These are phyloP conservation scores for Channallabes apus DNA, from an alignment of 2,797 vertebrate species.

Conservation along the genomic window DNA sequence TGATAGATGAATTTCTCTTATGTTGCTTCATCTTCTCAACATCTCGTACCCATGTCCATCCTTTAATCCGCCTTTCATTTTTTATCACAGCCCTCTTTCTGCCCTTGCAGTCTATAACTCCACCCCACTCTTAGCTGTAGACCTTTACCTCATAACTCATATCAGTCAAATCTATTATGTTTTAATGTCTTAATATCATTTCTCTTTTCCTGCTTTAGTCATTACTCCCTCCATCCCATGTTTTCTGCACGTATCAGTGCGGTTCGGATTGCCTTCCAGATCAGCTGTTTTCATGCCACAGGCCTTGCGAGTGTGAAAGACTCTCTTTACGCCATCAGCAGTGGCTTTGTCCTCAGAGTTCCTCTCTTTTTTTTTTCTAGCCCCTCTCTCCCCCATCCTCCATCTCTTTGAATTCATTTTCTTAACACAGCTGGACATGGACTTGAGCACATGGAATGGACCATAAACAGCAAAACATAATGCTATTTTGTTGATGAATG, in stretches of 20 bases:
- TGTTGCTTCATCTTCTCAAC: constrained; percentile 12
- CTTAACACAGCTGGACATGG: constrained; percentile 52
- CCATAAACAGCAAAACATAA: constrained; percentile 44
- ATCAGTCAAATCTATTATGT: not conserved
- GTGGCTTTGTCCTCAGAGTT: constrained; percentile 44
- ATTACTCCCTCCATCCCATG: not conserved
- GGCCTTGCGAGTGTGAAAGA: constrained; percentile 24
- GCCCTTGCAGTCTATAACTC: not conserved
- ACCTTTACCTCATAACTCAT: constrained; percentile 12
- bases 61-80: not conserved
- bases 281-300: constrained; percentile 27
- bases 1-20: constrained; percentile 15
- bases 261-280: constrained; percentile 16
- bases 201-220: not conserved
- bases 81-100: not conserved
- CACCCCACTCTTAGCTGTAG: not conserved
- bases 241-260: not conserved
- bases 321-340: constrained; percentile 43
- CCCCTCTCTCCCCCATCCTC: not conserved
- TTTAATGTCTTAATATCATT: not conserved
- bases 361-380: constrained; percentile 16
- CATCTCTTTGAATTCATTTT: constrained; percentile 41
- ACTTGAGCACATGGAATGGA: constrained; percentile 45
- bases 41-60: not conserved
- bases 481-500: constrained; percentile 40